These are phyloP conservation scores for Larimichthys polyactis DNA, from an alignment of 2,113 vertebrate genomes.

Conservation along the genomic window DNA sequence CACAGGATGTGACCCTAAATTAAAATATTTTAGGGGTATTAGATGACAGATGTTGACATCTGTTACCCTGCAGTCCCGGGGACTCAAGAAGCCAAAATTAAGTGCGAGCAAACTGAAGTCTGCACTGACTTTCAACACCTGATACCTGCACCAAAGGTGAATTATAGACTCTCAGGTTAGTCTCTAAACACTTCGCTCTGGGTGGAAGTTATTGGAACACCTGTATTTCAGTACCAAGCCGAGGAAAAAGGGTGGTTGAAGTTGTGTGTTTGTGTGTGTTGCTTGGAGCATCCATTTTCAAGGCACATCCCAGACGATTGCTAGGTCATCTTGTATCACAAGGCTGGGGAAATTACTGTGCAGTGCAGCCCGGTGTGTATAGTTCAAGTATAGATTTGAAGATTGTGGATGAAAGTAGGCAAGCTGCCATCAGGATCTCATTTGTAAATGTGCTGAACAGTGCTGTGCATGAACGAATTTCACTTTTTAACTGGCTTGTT, in stretches of 20 bases:
- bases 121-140: neutral
- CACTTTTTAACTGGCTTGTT: neutral
- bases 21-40: constrained; percentile 19
- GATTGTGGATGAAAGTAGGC: neutral
- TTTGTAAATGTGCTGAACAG: too few relatives aligned
- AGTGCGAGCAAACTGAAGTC: neutral
- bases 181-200: too few relatives aligned
- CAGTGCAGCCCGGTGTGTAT: too few relatives aligned
- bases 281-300: too few relatives aligned
- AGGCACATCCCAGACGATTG: too few relatives aligned
- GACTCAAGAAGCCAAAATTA: neutral
- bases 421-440: neutral
- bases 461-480: neutral
- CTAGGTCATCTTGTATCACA: too few relatives aligned
- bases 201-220: too few relatives aligned
- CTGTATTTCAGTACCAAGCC: too few relatives aligned
- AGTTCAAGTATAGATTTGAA: neutral
- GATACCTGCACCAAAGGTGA: neutral
- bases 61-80: constrained; percentile 25
- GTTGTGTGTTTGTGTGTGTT: too few relatives aligned
- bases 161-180: neutral
- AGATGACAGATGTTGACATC: constrained; percentile 47
- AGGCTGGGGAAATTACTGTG: too few relatives aligned
- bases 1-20: constrained; percentile 11
- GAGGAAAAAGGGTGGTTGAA: too few relatives aligned